Conservation (phyloP, 1,140 invertebrate genomes). For the Campodea augens region DNA sequence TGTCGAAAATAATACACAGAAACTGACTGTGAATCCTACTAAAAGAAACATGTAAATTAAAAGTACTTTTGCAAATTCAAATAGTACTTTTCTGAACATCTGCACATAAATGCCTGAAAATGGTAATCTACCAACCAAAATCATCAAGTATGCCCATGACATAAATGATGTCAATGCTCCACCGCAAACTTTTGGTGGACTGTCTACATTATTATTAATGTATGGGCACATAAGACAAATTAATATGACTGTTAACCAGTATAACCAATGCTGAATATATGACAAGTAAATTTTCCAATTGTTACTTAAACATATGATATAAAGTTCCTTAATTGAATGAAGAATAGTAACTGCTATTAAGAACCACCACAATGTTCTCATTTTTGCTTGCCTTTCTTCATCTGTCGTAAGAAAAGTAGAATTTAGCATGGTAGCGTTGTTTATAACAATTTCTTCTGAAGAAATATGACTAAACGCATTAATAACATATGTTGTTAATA, state of each 20-base stretch:
- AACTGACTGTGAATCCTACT: conserved; percentile 67
- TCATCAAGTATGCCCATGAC: conserved; percentile 68
- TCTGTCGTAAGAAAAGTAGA: conserved; percentile 30
- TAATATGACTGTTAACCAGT: neutral
- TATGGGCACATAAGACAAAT: conserved; percentile 15
- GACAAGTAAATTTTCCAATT: conserved; percentile 1
- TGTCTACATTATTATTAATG: conserved; percentile 14
- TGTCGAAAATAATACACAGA: conserved; percentile 65
- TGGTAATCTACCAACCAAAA: conserved; percentile 65
- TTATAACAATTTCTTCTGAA: conserved; percentile 55
- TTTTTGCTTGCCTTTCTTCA: conserved; percentile 16
- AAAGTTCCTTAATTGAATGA: neutral
- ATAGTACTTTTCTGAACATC: conserved; percentile 67
- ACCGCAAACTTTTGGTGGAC: conserved; percentile 33
- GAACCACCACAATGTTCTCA: too few relatives aligned
- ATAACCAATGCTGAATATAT: neutral
- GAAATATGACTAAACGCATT: conserved; percentile 56
- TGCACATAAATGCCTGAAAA: conserved; percentile 69
- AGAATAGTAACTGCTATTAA: too few relatives aligned
- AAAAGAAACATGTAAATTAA: conserved; percentile 63
- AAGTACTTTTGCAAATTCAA: conserved; percentile 62
- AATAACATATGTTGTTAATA: conserved; percentile 55
- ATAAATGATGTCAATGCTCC: conserved; percentile 62
- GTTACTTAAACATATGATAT: neutral
- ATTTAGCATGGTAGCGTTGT: conserved; percentile 45